Percentiles rank a stretch among this genome's conserved stretches.
Conservation (phyloP, 2,888 invertebrate genomes). For the Falcaria lacertinaria region DNA sequence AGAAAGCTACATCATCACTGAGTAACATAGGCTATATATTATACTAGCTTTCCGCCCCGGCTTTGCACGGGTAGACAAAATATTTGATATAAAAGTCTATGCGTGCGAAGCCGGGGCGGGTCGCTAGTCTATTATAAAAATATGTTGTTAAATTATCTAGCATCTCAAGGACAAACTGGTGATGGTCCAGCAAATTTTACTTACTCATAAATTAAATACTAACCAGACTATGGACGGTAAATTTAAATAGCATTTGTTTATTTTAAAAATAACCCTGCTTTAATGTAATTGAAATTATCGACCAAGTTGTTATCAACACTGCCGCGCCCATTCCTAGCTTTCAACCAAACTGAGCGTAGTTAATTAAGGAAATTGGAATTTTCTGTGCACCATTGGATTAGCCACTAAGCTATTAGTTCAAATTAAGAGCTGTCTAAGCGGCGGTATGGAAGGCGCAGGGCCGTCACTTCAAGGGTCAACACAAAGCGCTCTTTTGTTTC, state of each 20-base stretch:
- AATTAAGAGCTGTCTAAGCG: conserved; percentile 69
- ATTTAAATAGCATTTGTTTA: not conserved
- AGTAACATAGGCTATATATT: too few species aligned
- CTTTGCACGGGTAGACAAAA: too few species aligned
- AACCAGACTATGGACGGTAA: not conserved
- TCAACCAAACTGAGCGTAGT: conserved; percentile 62
- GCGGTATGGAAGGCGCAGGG: conserved; percentile 35
- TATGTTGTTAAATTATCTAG: too few species aligned
- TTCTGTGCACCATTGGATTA: conserved; percentile 72
- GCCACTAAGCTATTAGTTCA: conserved; percentile 75
- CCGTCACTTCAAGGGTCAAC: conserved; percentile 38
- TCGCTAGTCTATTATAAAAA: too few species aligned
- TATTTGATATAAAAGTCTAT: too few species aligned
- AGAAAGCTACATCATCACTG: too few species aligned
- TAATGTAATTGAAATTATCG: conserved; percentile 61
- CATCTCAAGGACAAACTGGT: too few species aligned
- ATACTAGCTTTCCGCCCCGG: too few species aligned
- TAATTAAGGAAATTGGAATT: conserved; percentile 80
- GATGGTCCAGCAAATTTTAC: too few species aligned
- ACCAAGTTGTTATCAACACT: conserved; percentile 49
- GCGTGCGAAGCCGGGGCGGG: too few species aligned
- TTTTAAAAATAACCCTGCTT: conserved; percentile 33
- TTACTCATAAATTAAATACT: too few species aligned
- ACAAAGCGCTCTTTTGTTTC: conserved; percentile 26
- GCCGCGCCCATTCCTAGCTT: conserved; percentile 68